phyloP scores from a whole-genome alignment of 2,888 invertebrate species.

The Lasioglossum morio region DNA sequence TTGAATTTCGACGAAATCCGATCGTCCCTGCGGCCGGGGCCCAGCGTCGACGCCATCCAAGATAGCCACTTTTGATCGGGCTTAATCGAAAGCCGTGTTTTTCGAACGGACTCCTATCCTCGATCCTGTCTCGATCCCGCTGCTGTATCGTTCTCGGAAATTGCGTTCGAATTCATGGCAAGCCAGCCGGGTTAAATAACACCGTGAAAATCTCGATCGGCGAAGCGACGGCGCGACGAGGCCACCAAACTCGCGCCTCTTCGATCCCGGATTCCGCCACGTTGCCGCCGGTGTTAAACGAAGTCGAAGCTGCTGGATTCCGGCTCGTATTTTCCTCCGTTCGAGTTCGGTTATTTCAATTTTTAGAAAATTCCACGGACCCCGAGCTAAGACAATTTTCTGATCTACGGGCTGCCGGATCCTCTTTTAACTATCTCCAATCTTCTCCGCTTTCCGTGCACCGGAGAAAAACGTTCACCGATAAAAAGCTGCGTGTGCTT shows the following conservation, averaged over 20 bases:
- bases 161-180: slow-evolving; percentile 9
- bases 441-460: not conserved
- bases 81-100: slow-evolving; percentile 23
- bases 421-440: not conserved
- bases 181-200: slow-evolving; percentile 23
- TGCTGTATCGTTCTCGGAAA: slow-evolving; percentile 7
- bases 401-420: not conserved
- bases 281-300: not conserved
- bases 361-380: not conserved
- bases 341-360: not conserved
- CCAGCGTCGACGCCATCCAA: not conserved
- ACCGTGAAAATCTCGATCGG: slow-evolving; percentile 11
- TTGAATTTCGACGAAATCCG: slow-evolving; percentile 55
- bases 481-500: not conserved
- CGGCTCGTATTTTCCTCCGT: not conserved
- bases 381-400: not conserved
- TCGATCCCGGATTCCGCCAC: not conserved
- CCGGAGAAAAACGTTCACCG: not conserved
- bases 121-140: not conserved
- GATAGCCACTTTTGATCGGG: slow-evolving; percentile 22
- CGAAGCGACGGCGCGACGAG: not conserved
- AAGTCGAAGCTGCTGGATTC: not conserved
- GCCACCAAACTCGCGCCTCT: not conserved
- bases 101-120: not conserved
- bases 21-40: slow-evolving; percentile 7